Conservation (phyloP, 2,797 vertebrate species). For the Acrossocheilus wenchowensis region DNA sequence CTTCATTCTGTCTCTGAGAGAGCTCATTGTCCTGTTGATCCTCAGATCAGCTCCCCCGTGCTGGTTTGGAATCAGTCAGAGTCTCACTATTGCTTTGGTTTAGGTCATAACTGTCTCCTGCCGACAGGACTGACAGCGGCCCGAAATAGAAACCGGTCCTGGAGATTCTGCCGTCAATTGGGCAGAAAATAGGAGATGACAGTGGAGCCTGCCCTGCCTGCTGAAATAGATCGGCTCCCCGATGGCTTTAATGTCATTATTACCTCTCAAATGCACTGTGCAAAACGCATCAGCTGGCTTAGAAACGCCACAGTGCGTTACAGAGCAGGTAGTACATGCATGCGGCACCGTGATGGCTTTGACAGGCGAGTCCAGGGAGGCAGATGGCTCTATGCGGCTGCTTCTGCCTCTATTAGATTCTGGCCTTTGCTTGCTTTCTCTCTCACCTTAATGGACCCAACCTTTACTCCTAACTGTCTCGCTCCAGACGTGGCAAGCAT, state of each 20-base stretch:
- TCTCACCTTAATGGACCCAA: slow-evolving; percentile 33
- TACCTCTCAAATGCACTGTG: slow-evolving; percentile 83
- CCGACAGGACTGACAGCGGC: slow-evolving; percentile 77
- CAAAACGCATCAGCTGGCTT: slow-evolving; percentile 77
- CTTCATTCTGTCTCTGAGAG: slow-evolving; percentile 46
- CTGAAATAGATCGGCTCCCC: slow-evolving; percentile 83
- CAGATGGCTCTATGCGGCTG: slow-evolving; percentile 32
- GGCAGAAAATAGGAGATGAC: slow-evolving; percentile 84
- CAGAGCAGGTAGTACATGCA: slow-evolving; percentile 70
- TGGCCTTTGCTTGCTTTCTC: slow-evolving; percentile 12
- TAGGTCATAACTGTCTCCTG: slow-evolving; percentile 80
- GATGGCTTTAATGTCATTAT: slow-evolving; percentile 86
- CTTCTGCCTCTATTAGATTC: slow-evolving; percentile 31
- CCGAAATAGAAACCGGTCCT: slow-evolving; percentile 82
- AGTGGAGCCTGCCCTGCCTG: slow-evolving; percentile 79
- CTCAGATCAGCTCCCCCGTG: slow-evolving; percentile 37
- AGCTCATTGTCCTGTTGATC: slow-evolving; percentile 46
- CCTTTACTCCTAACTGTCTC: slow-evolving; percentile 18
- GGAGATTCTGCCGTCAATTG: slow-evolving; percentile 83
- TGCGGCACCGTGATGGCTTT: slow-evolving; percentile 71
- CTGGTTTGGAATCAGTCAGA: slow-evolving; percentile 45
- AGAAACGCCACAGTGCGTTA: slow-evolving; percentile 68
- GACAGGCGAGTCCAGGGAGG: slow-evolving; percentile 62
- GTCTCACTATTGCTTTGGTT: slow-evolving; percentile 71
- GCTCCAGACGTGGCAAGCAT: not conserved